Base-by-base conservation (phyloP, 2,113 vertebrate genomes). In the Zosterops pallidus region DNA sequence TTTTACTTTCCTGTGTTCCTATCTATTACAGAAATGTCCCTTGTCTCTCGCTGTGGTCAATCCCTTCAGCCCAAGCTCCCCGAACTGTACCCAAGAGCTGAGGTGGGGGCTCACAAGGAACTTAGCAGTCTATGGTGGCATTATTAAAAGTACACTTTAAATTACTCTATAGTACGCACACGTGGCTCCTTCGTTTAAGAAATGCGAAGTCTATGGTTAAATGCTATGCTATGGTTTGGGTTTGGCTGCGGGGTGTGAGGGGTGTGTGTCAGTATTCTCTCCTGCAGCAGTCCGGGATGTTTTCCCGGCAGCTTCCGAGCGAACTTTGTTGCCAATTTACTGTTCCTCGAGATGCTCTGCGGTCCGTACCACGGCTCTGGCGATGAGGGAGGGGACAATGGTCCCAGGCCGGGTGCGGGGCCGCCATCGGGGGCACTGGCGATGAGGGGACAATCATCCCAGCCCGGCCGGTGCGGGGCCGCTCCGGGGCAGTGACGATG, bases 121-220 rank as follows among this genome's bases (percentile, higher is more conserved):
- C 35, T 41, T 26, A 14, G 35, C 2, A 11, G 3, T 31, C 9
- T 8, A 0, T 0, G 4, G 31, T 33, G 41, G 14, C 11, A 4
- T 14, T 14, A 17, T 13, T 28, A 31, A 49, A 50, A 68, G 3
- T 10, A 15, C 33, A 4, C 22, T 25, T 16, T 21, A 31, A 50
- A 29, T 9, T 1, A 5, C 3, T 4, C n/a, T 19, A 12, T 3
- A 2, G 9, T 18, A 14, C 2, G 1, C 21, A 6, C 2, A 3
- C 6, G 1, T 21, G 8, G 2, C 14, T 12, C 6, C 21, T n/a
- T 52, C 11, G 2, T 31, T 42, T 39, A 46, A 33, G 49, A 60
- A 31, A 26, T 8, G 2, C 1, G 1, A 5, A 31, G 23, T 57
- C 29, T 28, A 11, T 29, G 28, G 52, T 18, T 29, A 53, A 53